Evolutionary conservation across 53 echinoderm and acorn worm species (phyloP).

Genomic region (Apostichopus leukothele): DNA sequence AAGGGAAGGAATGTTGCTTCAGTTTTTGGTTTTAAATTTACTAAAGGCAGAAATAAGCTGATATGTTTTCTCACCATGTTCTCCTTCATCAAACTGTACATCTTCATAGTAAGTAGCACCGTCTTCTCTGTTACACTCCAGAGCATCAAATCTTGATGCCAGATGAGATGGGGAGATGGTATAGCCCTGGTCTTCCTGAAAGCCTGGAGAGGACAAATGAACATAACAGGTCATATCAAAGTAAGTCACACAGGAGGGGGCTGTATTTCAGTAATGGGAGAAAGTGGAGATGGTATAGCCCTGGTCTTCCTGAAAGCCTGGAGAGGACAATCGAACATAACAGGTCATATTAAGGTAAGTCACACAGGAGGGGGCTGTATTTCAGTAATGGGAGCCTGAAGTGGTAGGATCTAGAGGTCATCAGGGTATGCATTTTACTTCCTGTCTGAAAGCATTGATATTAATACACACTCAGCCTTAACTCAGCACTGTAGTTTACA

Average conservation of each 20-base stretch:
- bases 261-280: no score
- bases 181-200: conserved; percentile 41
- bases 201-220: conserved; percentile 23
- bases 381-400: no score
- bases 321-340: neutral
- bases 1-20: no score
- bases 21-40: neutral
- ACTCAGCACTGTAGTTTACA: no score
- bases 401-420: conserved; percentile 25
- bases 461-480: no score
- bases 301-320: conserved; percentile 44
- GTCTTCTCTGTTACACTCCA: conserved; percentile 68
- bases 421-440: no score
- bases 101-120: conserved; percentile 69
- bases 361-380: no score
- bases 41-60: neutral
- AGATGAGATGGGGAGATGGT: conserved; percentile 62
- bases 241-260: no score
- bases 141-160: conserved; percentile 75
- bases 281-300: conserved; percentile 59
- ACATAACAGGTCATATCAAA: neutral
- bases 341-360: no score
- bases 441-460: no score
- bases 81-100: conserved; percentile 85
- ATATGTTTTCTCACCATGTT: conserved; percentile 66